Conservation (phyloP, 2,113 vertebrate species). For the Melanostigma gelatinosum region DNA sequence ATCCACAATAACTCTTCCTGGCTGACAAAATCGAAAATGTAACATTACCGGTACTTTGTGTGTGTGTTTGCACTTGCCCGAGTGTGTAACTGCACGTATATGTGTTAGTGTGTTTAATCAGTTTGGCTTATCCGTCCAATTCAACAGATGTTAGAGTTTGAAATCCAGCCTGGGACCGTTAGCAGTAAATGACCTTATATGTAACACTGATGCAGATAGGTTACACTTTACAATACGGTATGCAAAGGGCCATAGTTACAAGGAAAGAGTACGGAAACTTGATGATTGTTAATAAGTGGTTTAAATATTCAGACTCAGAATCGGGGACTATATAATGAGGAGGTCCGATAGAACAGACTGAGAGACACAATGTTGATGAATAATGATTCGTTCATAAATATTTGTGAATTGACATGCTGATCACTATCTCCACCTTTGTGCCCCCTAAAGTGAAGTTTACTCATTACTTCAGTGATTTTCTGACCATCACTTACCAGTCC, state of each 20-base stretch:
- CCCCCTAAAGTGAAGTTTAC: background rate
- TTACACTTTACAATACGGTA: background rate
- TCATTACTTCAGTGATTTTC: background rate
- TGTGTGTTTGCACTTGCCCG: background rate
- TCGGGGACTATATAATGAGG: background rate
- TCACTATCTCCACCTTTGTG: background rate
- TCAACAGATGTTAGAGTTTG: conserved; percentile 61
- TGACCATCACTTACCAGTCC: background rate
- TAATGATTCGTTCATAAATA: background rate
- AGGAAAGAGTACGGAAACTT: background rate
- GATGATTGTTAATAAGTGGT: background rate
- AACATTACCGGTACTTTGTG: background rate
- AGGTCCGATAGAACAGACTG: background rate
- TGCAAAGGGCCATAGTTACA: background rate
- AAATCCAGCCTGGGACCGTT: conserved; percentile 56
- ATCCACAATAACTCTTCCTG: background rate
- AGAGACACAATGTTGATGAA: background rate
- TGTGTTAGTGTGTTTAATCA: conserved; percentile 37
- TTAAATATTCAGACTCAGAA: background rate
- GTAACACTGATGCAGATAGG: conserved; percentile 14
- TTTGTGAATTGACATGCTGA: background rate
- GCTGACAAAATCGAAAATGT: conserved; percentile 20
- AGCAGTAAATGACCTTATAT: conserved; percentile 52
- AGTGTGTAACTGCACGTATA: background rate
- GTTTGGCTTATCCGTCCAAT: conserved; percentile 45